Evolutionary conservation across 2,888 invertebrate genomes (phyloP), one percentile per base, ranked within the genome.

Genomic region (Chorisops tibialis): DNA sequence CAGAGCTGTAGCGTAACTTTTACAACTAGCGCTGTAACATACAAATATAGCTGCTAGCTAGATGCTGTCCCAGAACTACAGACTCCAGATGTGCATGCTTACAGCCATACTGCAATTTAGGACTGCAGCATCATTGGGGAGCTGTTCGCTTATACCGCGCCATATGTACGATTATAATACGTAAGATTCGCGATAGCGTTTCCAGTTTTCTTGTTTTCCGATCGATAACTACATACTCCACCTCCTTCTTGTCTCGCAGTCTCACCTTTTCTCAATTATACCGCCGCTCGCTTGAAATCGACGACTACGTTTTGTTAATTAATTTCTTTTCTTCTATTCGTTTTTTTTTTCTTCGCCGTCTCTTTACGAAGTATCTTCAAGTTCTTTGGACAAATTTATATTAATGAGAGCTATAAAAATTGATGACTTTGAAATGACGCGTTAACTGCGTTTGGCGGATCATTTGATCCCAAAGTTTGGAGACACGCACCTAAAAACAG

Each of bases 371-470:
- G 9, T 9, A 30, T 35, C 14, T 35, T 35, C 9, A 50, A 18
- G 18, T 59, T 56, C 64, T 51, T 51, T 69, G 70, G 72, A 77
- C 77, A 77, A 77, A 77, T 77, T 76, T 76, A 77, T 76, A 77
- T 77, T 77, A 77, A 77, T 76, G 77, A 76, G 76, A 72, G 72
- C 74, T 74, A 77, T 77, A 77, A 77, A 77, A 75, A 75, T 76
- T 76, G 72, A 76, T 45, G 30, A 35, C 21, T 45, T 38, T 47
- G 22, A 65, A 65, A 43, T 43, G 56, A 24, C 16, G 43, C 56
- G 45, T 56, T 56, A 56, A 43, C 43, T 43, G n/a, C n/a, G 56
- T 45, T 45, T 35, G 43, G 56, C 56, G 56, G 56, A 24, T 9
- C 43, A 56, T 56, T 56, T 56, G 56, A 56, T 56, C 43, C 22